These are phyloP conservation scores for Danio aesculapii DNA, from an alignment of 2,797 vertebrate genomes.

Conservation along the genomic window DNA sequence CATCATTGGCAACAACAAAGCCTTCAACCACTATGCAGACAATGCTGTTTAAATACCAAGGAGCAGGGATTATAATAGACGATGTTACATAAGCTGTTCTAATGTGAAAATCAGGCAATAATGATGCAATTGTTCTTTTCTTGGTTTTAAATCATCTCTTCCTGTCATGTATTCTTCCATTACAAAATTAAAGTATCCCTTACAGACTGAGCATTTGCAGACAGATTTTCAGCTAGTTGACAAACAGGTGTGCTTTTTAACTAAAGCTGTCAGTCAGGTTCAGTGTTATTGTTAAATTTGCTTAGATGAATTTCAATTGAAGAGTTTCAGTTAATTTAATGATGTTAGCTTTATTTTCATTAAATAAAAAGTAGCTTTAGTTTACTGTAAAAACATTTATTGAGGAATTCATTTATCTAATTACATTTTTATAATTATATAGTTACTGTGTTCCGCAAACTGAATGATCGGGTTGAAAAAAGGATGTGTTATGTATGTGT, in stretches of 20 bases:
- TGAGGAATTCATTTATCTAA: too few species aligned
- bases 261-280: neutral
- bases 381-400: too few species aligned
- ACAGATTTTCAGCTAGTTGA: neutral
- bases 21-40: neutral
- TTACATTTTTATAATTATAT: too few species aligned
- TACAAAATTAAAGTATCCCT: neutral
- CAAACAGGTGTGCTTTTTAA: too few species aligned
- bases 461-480: too few species aligned
- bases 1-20: slow-evolving; percentile 10
- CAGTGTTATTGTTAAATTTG: neutral
- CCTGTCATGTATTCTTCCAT: neutral
- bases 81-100: neutral
- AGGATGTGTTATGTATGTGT: too few species aligned
- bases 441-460: too few species aligned
- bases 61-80: neutral
- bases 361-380: too few species aligned
- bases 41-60: slow-evolving; percentile 10
- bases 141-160: neutral
- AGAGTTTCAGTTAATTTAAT: too few species aligned
- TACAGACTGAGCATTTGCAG: neutral
- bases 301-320: too few species aligned
- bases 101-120: neutral
- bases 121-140: slow-evolving; percentile 23
- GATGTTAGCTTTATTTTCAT: too few species aligned